Evolutionary conservation across 2,888 invertebrate genomes (phyloP), one percentile per base, ranked within the genome.

Genomic region (Dryomyza anilis): DNA sequence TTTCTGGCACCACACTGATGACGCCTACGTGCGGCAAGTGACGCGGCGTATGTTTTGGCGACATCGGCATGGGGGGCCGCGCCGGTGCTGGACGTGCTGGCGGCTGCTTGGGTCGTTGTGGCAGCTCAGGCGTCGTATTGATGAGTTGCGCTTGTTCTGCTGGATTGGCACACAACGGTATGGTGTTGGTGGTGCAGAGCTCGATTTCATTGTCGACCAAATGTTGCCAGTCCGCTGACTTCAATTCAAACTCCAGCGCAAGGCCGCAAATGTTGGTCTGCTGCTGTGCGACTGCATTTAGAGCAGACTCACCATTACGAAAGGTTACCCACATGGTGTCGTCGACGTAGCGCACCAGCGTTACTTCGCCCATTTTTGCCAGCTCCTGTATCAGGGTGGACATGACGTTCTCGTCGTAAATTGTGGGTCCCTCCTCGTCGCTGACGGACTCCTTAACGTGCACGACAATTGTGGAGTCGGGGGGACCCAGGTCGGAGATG

Each of bases 271-370:
- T 87, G 72, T 87, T 86, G 43, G 90, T 87, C 64, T 83, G 81
- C 12, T 84, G 84, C 68, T 86, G 87, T 59, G 86, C 85, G 1
- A 84, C 85, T 1, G 93, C 93, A 66, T 90, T 89, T 23, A 98
- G 82, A 3, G 97, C 97, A 71, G 91, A 90, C 77, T 93, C 91
- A 0, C 97, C 96, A 76, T 94, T 93, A 72, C 93, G 88, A 80
- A 97, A 96, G 8, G 96, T 95, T 27, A 98, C 89, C 90, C 95
- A 94, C 85, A 98, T 90, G 16, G 93, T 91, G 66, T 90, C 92
- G 25, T 91, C 94, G 16, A 96, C 92, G 83, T 96, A 96, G 69
- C 96, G 88, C 4, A 96, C 94, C 52, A 97, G 86, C 55, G 96
- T 93, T 0, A 95, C 93, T 82, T 95, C 94, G 6, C 96, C 96